Evolutionary conservation across 2,888 invertebrate species (phyloP), one percentile per base, ranked within the genome.

Genomic region (Ormia ochracea): DNA sequence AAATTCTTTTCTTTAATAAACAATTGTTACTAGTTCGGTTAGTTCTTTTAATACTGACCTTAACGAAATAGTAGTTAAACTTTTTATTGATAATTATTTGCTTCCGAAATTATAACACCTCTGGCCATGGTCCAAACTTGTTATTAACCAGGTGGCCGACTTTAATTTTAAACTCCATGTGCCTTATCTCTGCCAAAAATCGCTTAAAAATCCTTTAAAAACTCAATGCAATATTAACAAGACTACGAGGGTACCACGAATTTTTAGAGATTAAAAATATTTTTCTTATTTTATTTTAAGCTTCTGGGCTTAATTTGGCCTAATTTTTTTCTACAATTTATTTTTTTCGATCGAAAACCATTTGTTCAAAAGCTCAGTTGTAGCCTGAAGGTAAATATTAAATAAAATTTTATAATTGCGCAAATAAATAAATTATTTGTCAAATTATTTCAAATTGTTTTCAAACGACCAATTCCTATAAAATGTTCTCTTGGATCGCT

Each of bases 101-200:
- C 80, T 80, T 80, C 80, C 80, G 80, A 80, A 80, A 80, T 80
- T 61, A 68, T 52, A 52, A 23, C 41, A 63, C 80, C 76, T 43
- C 12, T 28, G 63, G 68, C 58, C 54, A 80, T 50, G 28, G 38
- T 58, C 63, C 58, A 54, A 80, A 80, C 76, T 76, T 73, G 76
- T 72, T 80, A 80, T 80, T 80, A 76, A 80, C 80, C 80, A 80
- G 80, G 80, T 80, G 80, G 80, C 76, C 56, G 58, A 73, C 41
- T 31, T 50, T 21, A 38, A 23, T 14, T 52, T 54, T 50, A 21
- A 38, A 50, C 23, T 50, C 4, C 3, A n/a, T 41, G 50, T 50
- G 38, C 28, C 48, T 63, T 45, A 78, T 78, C 63, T 69, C 12
- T 28, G 21, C 9, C 17, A 43, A 70, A 69, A 65, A 74, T 65